Conservation (phyloP, 1,140 invertebrate genomes). For the Ptiloglossa arizonensis region DNA sequence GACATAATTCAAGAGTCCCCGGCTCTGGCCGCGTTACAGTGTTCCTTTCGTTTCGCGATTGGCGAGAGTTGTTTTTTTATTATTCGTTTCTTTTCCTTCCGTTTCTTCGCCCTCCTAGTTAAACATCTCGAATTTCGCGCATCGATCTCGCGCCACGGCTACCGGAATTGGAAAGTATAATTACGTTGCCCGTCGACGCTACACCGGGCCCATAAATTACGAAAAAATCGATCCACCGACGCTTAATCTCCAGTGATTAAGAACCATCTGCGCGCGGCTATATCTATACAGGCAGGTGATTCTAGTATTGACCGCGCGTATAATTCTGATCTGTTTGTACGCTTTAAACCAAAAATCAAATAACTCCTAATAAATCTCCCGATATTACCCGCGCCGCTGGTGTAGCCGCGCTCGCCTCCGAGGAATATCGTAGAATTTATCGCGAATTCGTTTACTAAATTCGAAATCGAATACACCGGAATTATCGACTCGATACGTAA, state of each 20-base stretch:
- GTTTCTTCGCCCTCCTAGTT: background rate
- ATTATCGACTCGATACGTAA: too few species aligned
- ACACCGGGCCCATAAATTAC: constrained; percentile 45
- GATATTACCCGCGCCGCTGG: background rate
- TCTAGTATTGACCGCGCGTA: constrained; percentile 7
- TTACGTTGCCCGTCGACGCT: constrained; percentile 16
- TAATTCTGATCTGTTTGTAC: constrained; percentile 29
- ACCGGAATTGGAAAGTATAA: constrained; percentile 45
- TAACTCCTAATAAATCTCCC: constrained; percentile 14
- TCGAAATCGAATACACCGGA: background rate
- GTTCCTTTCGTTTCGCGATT: constrained; percentile 19
- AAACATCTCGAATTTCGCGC: background rate
- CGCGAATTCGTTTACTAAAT: background rate
- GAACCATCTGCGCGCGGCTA: constrained; percentile 28
- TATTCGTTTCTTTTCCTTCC: too few species aligned
- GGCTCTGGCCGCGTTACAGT: constrained; percentile 25
- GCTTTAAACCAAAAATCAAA: constrained; percentile 20
- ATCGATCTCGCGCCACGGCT: background rate
- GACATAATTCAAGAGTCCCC: constrained; percentile 41
- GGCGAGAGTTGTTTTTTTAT: too few species aligned
- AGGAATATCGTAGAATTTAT: background rate
- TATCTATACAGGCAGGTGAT: constrained; percentile 15
- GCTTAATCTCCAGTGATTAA: constrained; percentile 56
- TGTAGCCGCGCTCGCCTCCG: too few species aligned
- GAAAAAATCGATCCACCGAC: constrained; percentile 42